Conservation (phyloP, 2,888 invertebrate species). For the Leptopilina myrica region DNA sequence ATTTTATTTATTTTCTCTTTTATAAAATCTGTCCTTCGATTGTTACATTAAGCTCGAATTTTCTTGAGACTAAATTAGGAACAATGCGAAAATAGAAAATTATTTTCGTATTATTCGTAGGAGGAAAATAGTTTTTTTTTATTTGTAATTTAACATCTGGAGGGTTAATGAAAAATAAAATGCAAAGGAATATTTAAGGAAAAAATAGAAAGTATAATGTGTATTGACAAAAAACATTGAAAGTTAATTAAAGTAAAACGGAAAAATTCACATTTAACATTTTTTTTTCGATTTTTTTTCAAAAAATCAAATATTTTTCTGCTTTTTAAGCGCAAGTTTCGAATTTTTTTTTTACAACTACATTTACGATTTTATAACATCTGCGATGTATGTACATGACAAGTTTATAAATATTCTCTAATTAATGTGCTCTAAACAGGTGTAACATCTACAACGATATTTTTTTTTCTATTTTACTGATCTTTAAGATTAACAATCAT, state of each 20-base stretch:
- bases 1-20: background rate
- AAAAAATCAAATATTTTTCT: too few species aligned
- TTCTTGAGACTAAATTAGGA: slow-evolving; percentile 1
- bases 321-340: slow-evolving; percentile 8
- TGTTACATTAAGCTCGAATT: slow-evolving; percentile 29
- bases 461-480: background rate
- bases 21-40: slow-evolving; percentile 1
- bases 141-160: background rate
- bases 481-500: too few species aligned
- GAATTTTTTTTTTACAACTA: slow-evolving; percentile 23
- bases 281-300: slow-evolving; percentile 7
- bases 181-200: background rate
- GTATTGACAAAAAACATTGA: slow-evolving; percentile 2
- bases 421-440: slow-evolving; percentile 32
- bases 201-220: slow-evolving; percentile 22
- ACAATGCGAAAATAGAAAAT: too few species aligned
- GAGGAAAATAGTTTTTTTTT: background rate
- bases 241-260: slow-evolving; percentile 12
- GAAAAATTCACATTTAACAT: slow-evolving; percentile 23
- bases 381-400: slow-evolving; percentile 38
- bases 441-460: slow-evolving; percentile 25
- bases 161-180: slow-evolving; percentile 13
- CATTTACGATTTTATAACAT: slow-evolving; percentile 28
- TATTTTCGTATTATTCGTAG: background rate
- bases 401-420: slow-evolving; percentile 35